Conservation (phyloP, 2,888 invertebrate species). For the Lasioglossum figueresi region DNA sequence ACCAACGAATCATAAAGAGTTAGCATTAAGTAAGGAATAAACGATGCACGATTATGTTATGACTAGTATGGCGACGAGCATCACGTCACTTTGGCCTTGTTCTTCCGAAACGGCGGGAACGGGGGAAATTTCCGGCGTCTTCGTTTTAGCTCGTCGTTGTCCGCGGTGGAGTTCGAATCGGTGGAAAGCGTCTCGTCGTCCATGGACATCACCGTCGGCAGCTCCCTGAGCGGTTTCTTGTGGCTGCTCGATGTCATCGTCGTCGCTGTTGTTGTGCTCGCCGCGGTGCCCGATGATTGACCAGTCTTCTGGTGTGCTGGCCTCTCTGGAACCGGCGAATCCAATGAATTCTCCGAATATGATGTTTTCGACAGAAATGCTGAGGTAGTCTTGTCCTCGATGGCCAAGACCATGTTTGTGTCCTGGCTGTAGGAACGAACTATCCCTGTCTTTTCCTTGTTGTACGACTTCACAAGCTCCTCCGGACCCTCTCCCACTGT, state of each 20-base stretch:
- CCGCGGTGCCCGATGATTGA: neutral
- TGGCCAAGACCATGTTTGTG: slow-evolving; percentile 78
- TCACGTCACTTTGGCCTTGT: slow-evolving; percentile 84
- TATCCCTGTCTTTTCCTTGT: slow-evolving; percentile 75
- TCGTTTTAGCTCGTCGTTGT: slow-evolving; percentile 86
- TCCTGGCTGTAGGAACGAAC: slow-evolving; percentile 85
- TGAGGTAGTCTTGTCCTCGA: slow-evolving; percentile 71
- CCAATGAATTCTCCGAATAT: slow-evolving; percentile 85
- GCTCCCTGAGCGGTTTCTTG: slow-evolving; percentile 72
- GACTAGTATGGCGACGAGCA: slow-evolving; percentile 69
- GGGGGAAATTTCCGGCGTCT: slow-evolving; percentile 87
- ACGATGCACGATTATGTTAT: slow-evolving; percentile 50
- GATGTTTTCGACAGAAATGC: slow-evolving; percentile 84
- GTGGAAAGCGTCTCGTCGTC: slow-evolving; percentile 89
- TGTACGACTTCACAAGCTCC: slow-evolving; percentile 47
- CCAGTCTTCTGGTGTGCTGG: slow-evolving; percentile 8
- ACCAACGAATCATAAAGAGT: slow-evolving; percentile 55
- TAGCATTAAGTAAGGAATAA: slow-evolving; percentile 63
- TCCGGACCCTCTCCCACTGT: slow-evolving; percentile 78
- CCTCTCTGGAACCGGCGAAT: slow-evolving; percentile 62
- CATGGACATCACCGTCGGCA: slow-evolving; percentile 79
- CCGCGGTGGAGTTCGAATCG: slow-evolving; percentile 88
- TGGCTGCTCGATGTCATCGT: slow-evolving; percentile 33
- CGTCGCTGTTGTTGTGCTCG: neutral
- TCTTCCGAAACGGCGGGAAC: slow-evolving; percentile 87